A percentile compares a stretch with the other conserved stretches of the same genome.
Conservation (phyloP, 2,888 invertebrate species). For the Acrobasis consociella region DNA sequence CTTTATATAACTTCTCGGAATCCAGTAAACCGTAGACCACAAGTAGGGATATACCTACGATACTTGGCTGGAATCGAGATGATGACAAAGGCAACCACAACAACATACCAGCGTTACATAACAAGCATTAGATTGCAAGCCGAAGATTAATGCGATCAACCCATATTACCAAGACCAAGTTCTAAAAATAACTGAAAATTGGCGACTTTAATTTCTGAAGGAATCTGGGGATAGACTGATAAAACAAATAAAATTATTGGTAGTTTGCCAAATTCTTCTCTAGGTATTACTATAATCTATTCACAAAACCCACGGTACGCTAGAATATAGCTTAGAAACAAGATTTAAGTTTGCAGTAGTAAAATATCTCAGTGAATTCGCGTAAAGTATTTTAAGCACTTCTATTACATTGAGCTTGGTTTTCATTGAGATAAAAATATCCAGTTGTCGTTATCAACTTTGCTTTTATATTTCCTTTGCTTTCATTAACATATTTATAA, state of each 20-base stretch:
- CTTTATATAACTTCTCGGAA: constrained; percentile 2
- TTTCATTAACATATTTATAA: too few relatives aligned
- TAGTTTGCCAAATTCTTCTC: constrained; percentile 48
- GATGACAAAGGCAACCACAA: constrained; percentile 13
- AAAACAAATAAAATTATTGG: constrained; percentile 39
- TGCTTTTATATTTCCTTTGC: too few relatives aligned
- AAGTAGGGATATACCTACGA: neutral
- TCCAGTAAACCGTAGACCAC: constrained; percentile 1
- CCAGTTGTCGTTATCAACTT: neutral
- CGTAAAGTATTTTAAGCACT: constrained; percentile 56
- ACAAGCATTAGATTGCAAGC: constrained; percentile 11
- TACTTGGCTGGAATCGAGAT: constrained; percentile 10
- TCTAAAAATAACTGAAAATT: constrained; percentile 14
- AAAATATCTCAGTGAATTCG: constrained; percentile 41
- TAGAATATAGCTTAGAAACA: constrained; percentile 27
- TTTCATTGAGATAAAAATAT: constrained; percentile 44
- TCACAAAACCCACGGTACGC: constrained; percentile 39
- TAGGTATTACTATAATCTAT: constrained; percentile 42
- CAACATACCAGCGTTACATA: constrained; percentile 7
- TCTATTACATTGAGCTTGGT: constrained; percentile 59
- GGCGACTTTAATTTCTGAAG: constrained; percentile 10
- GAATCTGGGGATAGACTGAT: constrained; percentile 18
- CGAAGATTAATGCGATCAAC: constrained; percentile 12
- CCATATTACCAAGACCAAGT: neutral
- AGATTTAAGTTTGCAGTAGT: constrained; percentile 44